Evolutionary conservation across 1,140 invertebrate genomes (phyloP), one percentile per base, ranked within the genome.

Genomic region (Neotoxoptera formosana): DNA sequence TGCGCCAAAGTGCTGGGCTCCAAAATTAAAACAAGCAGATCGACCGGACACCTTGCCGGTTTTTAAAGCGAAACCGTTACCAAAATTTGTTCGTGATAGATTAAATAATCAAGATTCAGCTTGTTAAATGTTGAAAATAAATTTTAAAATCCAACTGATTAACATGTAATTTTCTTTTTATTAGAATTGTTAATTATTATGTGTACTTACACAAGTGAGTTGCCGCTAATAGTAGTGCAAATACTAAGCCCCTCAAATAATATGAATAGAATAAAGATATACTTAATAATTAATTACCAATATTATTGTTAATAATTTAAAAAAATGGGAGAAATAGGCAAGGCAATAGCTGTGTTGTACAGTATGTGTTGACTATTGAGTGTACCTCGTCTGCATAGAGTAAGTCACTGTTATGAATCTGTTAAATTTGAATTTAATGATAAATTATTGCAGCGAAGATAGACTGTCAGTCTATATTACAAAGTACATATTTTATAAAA

Each of bases 51-150:
- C 51, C 1, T 48, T 83, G 2, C 81, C 81, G 9, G 45, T 11
- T 30, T 91, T 91, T 0, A 91, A 51, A 83, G 90, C 90, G 25
- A 91, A 51, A 81, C 90, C 90, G 1, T 41, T 91, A 25, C 90
- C 90, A 23, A 91, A 91, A 36, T 91, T 91, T 51, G 45, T 91
- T 83, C 90, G 90, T 1, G 67, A 91, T 36, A 81, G 45, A 51
- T 51, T 91, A 48, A 91, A 83, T 25, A 83, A 47, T 36, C 60
- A 7, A 36, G 23, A 89, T 36, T 20, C 7, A 36, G 17, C 45
- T 7, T 89, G 87, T 36, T 89, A 45, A 87, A 87, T 84, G n/a
- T 76, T 76, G n/a, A 76, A 17, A 30, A n/a, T 14, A 4, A n/a
- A 76, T 76, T n/a, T 17, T n/a, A n/a, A 76, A 67, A 60, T 60